Evolutionary conservation across 2,113 vertebrate genomes (phyloP), one percentile per base, ranked within the genome.

Genomic region (Phainopepla nitens): DNA sequence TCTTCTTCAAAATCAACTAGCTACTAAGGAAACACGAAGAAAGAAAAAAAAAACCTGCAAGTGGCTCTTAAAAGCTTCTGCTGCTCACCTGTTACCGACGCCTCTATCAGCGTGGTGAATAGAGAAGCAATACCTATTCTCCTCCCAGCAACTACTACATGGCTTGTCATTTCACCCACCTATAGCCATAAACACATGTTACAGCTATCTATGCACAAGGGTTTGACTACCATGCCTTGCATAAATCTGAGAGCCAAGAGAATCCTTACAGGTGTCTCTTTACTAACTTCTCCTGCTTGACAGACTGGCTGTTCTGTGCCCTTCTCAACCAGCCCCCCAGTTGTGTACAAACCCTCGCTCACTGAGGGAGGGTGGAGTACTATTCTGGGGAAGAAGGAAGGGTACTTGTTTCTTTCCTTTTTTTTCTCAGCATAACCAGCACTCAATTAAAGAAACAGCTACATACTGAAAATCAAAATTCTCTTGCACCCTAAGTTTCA

Each of bases 1-100:
- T 81, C 92, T 89, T 89, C 90, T 96, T 95, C 84, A 94, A 94
- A 92, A 96, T 93, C 90, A 60, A 86, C 93, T 93, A 83, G 56
- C 87, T 93, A 36, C 44, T 77, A 45, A 86, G 69, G 56, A 77
- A 85, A 87, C 23, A 66, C 23, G 31, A 54, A 28, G 3, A 11
- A 57, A 88, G 44, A 80, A 39, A 80, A 39, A 77, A 27, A 16
- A 14, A 7, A 2, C 7, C 60, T 35, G 64, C n/a, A 47, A 70
- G 54, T 6, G 33, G 15, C 58, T 93, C 45, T 82, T 31, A 39
- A 1, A 64, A 81, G 64, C 64, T 33, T 57, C 17, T 15, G 4
- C 71, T 83, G 45, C 61, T 83, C 17, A 29, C 18, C 57, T 35
- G 24, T 49, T 42, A 57, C 5, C 9, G 13, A 35, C 13, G 54